Evolutionary conservation across 2,797 vertebrate genomes (phyloP).

Genomic region (Pelodytes ibericus): DNA sequence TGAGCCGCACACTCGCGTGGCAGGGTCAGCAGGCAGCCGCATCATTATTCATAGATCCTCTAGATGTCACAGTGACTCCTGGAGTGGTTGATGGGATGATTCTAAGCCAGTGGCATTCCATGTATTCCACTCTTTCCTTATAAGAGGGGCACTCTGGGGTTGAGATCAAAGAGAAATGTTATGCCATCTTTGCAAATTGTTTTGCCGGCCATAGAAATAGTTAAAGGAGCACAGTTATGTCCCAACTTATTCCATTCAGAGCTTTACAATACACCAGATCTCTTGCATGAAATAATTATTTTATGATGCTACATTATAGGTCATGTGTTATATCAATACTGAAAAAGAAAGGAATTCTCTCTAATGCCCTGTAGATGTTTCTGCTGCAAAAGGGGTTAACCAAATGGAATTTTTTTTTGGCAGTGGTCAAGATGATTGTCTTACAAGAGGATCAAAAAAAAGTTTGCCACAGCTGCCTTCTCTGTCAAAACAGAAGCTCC

Average conservation of each 20-base stretch:
- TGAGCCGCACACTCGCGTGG: conserved; percentile 39
- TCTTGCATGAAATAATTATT: background rate
- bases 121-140: background rate
- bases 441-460: conserved; percentile 66
- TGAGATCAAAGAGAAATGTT: too few species aligned
- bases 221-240: too few species aligned
- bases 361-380: background rate
- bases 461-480: conserved; percentile 68
- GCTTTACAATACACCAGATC: background rate
- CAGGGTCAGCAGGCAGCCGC: conserved; percentile 43
- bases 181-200: too few species aligned
- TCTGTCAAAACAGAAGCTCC: conserved; percentile 71
- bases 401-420: conserved; percentile 61
- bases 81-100: conserved; percentile 4
- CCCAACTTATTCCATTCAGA: too few species aligned
- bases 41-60: conserved; percentile 4
- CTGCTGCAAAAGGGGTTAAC: conserved; percentile 7
- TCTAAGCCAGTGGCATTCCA: background rate
- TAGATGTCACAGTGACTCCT: background rate
- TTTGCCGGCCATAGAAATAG: too few species aligned
- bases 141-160: background rate
- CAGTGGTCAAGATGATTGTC: conserved; percentile 71
- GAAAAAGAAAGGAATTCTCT: background rate
- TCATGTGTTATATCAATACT: background rate
- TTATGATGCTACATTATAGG: background rate